These are phyloP conservation scores for Metaphire vulgaris DNA, from an alignment of 1,140 invertebrate genomes.

Conservation along the genomic window DNA sequence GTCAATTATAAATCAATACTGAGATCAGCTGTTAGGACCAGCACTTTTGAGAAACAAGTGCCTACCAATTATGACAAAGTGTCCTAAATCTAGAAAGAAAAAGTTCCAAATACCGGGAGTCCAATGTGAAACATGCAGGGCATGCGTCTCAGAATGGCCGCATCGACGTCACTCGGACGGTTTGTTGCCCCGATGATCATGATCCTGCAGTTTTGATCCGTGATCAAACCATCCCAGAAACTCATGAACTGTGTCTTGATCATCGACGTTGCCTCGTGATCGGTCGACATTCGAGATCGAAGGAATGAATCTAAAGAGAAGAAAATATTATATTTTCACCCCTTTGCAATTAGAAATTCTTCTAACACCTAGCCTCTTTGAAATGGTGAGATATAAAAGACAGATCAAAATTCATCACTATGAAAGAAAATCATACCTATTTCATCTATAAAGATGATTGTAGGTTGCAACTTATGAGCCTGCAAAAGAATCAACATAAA, in stretches of 20 bases:
- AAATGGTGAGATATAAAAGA: too few species aligned
- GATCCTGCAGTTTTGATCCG: conserved; percentile 64
- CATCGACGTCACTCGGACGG: conserved; percentile 86
- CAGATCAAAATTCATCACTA: too few species aligned
- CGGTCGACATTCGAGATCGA: conserved; percentile 72
- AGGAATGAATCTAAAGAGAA: conserved; percentile 89
- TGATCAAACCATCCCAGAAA: conserved; percentile 58
- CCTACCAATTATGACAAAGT: neutral
- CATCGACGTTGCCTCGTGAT: conserved; percentile 98
- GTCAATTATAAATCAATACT: too few species aligned
- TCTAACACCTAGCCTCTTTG: too few species aligned
- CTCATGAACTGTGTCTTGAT: conserved; percentile 78
- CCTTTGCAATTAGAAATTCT: too few species aligned
- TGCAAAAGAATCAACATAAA: conserved; percentile 38
- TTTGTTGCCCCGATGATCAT: conserved; percentile 94
- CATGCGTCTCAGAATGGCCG: conserved; percentile 90
- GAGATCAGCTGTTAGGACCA: too few species aligned
- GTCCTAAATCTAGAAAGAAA: neutral
- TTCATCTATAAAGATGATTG: conserved; percentile 94
- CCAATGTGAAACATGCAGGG: conserved; percentile 86
- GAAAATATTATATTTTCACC: too few species aligned
- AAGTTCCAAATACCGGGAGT: conserved; percentile 62
- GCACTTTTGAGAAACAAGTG: too few species aligned
- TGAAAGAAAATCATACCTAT: conserved; percentile 60
- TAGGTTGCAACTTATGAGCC: conserved; percentile 86